A percentile compares a stretch with the other conserved stretches of the same genome.
Evolutionary conservation across 2,797 vertebrate species (phyloP).

Genomic region (Hemitrygon akajei): DNA sequence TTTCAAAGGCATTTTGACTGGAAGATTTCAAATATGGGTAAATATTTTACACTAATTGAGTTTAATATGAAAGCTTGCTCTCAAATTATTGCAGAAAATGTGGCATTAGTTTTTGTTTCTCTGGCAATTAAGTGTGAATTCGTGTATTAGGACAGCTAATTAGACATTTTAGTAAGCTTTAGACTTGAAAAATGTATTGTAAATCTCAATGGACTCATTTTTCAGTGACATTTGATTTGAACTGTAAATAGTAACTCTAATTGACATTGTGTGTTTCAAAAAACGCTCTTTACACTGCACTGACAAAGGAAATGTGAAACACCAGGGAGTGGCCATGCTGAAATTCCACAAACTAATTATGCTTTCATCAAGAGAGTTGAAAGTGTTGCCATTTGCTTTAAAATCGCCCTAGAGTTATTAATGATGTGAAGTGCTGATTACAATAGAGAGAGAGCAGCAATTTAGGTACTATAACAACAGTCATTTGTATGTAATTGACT

Average conservation of each 20-base stretch:
- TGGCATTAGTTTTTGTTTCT: neutral
- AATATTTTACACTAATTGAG: too few species aligned
- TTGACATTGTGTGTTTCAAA: neutral
- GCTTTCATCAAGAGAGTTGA: neutral
- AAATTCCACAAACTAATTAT: neutral
- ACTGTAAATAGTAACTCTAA: neutral
- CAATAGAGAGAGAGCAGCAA: neutral
- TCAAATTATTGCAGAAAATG: neutral
- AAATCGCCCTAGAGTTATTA: neutral
- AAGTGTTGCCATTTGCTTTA: neutral
- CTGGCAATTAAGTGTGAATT: neutral
- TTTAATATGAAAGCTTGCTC: neutral
- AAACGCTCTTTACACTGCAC: neutral
- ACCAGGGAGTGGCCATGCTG: neutral
- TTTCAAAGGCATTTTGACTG: neutral
- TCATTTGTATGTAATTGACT: neutral
- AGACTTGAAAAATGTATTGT: neutral
- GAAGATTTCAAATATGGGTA: neutral
- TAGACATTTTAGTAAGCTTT: too few species aligned
- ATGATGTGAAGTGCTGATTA: conserved; percentile 3
- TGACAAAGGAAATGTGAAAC: neutral
- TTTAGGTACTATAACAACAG: neutral
- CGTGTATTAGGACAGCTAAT: too few species aligned
- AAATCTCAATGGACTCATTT: neutral
- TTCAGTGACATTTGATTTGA: neutral